A percentile compares a stretch with the other conserved stretches of the same genome.
phyloP scores from a whole-genome alignment of 92 coral and sea anemone species.

The Anthopleura xanthogrammica region DNA sequence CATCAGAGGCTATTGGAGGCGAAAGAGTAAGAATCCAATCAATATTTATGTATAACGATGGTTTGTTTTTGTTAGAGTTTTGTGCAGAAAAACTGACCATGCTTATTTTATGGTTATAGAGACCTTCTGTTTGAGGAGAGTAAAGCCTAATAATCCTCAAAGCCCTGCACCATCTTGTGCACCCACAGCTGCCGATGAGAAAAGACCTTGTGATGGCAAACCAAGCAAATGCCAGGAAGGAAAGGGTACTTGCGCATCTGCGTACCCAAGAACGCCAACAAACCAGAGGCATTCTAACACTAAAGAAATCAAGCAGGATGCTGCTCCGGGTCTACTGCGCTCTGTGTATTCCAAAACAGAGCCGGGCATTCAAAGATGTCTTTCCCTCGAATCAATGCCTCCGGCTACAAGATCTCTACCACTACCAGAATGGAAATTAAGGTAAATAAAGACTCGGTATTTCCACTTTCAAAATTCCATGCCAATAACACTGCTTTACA shows the following conservation, averaged over 20 bases:
- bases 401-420: neutral
- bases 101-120: no score
- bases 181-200: no score
- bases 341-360: neutral
- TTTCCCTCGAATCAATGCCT: neutral
- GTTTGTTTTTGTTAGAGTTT: no score
- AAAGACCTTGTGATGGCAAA: neutral
- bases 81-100: no score
- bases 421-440: neutral
- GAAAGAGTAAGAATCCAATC: no score
- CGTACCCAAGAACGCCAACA: neutral
- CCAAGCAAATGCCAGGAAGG: neutral
- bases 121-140: no score
- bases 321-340: neutral
- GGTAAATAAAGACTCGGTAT: neutral
- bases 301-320: neutral
- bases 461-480: no score
- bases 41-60: no score
- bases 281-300: neutral
- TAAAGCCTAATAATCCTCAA: no score
- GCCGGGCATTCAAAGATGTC: neutral
- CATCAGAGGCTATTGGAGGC: no score
- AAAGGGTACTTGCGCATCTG: neutral
- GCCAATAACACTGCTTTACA: no score
- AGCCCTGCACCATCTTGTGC: no score